These are phyloP conservation scores for Drosophila saltans DNA, from an alignment of 1,140 invertebrate genomes.

Conservation along the genomic window DNA sequence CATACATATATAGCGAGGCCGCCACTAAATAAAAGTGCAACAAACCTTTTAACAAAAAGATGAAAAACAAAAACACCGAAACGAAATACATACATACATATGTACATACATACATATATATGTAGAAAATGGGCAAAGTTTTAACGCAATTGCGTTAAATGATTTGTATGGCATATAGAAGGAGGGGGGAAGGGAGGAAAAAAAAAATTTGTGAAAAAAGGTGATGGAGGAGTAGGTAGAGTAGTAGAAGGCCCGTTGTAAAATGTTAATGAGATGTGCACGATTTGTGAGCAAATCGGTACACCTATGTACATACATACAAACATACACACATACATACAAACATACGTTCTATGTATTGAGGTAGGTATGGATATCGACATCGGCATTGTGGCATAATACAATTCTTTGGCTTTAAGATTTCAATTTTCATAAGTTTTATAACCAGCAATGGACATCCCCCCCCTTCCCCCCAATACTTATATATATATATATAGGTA, in stretches of 20 bases:
- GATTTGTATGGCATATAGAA: slow-evolving; percentile 41
- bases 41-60: slow-evolving; percentile 52
- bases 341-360: slow-evolving; percentile 4
- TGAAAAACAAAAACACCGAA: slow-evolving; percentile 29
- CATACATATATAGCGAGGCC: slow-evolving; percentile 40
- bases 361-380: slow-evolving; percentile 9
- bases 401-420: slow-evolving; percentile 8
- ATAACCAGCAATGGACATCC: background rate
- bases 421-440: slow-evolving; percentile 5
- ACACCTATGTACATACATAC: background rate
- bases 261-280: slow-evolving; percentile 57
- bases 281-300: slow-evolving; percentile 25
- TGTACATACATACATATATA: background rate
- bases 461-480: background rate
- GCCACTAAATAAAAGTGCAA: slow-evolving; percentile 49
- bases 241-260: slow-evolving; percentile 37
- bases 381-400: slow-evolving; percentile 8
- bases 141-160: slow-evolving; percentile 80
- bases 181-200: background rate
- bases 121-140: slow-evolving; percentile 30
- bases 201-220: background rate
- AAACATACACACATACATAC: too few species aligned
- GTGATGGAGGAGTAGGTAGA: background rate
- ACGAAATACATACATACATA: slow-evolving; percentile 13
- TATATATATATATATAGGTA: background rate